These are phyloP conservation scores for Pecten maximus DNA, from an alignment of 2,888 invertebrate genomes.

Conservation along the genomic window DNA sequence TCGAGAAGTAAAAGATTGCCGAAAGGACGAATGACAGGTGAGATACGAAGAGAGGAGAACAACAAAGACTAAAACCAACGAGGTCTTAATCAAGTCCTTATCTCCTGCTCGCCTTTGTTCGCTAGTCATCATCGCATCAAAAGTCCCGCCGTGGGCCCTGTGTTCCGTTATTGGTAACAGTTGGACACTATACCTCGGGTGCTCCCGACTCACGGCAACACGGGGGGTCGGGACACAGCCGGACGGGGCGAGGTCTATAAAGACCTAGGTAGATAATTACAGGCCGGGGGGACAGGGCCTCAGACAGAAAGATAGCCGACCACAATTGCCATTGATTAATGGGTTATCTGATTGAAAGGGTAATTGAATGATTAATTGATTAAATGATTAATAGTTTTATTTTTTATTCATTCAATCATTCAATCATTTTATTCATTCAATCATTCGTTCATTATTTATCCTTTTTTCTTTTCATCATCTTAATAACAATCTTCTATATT, in stretches of 20 bases:
- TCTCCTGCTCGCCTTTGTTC: neutral
- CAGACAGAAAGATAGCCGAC: neutral
- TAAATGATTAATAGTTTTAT: neutral
- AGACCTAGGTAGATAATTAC: constrained; percentile 9
- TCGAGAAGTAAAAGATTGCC: neutral
- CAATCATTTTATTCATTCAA: neutral
- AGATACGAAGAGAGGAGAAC: neutral
- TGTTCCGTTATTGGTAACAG: neutral
- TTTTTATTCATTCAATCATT: no score
- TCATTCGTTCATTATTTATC: neutral
- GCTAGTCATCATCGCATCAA: neutral
- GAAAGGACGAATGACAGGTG: constrained; percentile 3
- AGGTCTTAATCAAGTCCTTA: neutral
- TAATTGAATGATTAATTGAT: constrained; percentile 33
- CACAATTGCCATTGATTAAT: neutral
- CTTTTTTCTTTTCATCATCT: no score
- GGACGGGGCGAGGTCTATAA: neutral
- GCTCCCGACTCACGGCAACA: neutral
- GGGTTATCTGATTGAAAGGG: constrained; percentile 4
- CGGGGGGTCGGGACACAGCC: constrained; percentile 2
- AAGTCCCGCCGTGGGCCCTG: neutral
- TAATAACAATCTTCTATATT: no score
- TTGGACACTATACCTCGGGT: neutral
- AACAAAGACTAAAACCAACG: neutral
- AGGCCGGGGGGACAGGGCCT: neutral